Percentiles rank a stretch among this genome's conserved stretches.
Conservation (phyloP, 2,888 invertebrate genomes). For the Eumerus sabulonum region DNA sequence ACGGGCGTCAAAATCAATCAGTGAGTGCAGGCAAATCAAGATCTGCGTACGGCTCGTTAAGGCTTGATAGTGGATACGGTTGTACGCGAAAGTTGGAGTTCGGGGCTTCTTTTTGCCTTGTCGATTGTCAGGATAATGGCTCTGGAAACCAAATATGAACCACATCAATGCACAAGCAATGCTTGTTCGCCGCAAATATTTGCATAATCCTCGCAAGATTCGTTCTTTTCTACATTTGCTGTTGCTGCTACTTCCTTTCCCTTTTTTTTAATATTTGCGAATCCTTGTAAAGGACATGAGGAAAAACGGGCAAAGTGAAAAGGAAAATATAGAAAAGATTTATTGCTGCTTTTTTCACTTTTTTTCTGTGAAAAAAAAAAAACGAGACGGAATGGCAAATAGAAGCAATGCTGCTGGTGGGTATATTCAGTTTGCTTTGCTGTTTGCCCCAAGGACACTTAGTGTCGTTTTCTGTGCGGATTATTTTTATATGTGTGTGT, state of each 20-base stretch:
- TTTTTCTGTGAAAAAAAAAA: too few species aligned
- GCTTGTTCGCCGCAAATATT: slow-evolving; percentile 64
- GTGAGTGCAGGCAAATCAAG: slow-evolving; percentile 41
- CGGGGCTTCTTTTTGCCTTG: too few species aligned
- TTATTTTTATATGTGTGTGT: too few species aligned
- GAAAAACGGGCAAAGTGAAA: slow-evolving; percentile 18
- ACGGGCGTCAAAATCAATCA: slow-evolving; percentile 54
- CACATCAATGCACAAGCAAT: slow-evolving; percentile 53
- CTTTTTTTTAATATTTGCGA: too few species aligned
- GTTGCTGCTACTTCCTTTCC: too few species aligned
- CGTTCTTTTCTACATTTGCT: not conserved
- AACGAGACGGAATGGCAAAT: slow-evolving; percentile 13
- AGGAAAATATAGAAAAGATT: slow-evolving; percentile 47
- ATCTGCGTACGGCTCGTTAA: slow-evolving; percentile 30
- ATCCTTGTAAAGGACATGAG: too few species aligned
- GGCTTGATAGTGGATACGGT: slow-evolving; percentile 38
- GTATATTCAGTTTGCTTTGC: slow-evolving; percentile 34
- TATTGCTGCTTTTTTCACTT: slow-evolving; percentile 47
- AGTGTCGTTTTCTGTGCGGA: too few species aligned
- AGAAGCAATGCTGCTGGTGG: not conserved
- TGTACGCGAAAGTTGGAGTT: not conserved
- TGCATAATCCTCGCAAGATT: slow-evolving; percentile 57
- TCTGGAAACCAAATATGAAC: slow-evolving; percentile 26
- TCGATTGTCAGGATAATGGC: not conserved
- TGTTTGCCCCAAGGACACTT: slow-evolving; percentile 41